Conservation (phyloP, 2,113 vertebrate species). For the Chamaetylas fuelleborni region DNA sequence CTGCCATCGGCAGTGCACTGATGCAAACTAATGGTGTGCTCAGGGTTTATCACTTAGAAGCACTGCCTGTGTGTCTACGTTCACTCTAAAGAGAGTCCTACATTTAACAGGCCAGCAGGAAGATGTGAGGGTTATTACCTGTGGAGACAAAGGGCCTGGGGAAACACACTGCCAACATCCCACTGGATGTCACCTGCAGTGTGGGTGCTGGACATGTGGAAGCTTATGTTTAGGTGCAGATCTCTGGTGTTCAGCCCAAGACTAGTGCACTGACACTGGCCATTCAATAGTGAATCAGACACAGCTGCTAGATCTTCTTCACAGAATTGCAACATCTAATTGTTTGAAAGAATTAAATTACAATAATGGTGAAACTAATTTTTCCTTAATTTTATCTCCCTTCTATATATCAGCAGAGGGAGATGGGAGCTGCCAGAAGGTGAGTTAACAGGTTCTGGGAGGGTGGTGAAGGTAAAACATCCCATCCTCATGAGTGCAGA, state of each 20-base stretch:
- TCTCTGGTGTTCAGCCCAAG: not conserved
- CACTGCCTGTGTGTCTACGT: rapidly evolving
- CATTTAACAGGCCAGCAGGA: not conserved
- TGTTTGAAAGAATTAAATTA: not conserved
- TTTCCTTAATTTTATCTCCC: not conserved
- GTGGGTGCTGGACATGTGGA: not conserved
- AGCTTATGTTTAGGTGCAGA: not conserved
- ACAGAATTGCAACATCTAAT: not conserved
- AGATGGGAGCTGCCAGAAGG: not conserved
- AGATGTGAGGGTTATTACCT: rapidly evolving
- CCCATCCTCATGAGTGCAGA: not conserved
- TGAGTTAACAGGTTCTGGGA: not conserved
- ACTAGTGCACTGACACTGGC: not conserved
- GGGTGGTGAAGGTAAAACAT: not conserved
- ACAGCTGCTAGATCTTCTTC: not conserved
- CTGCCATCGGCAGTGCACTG: rapidly evolving
- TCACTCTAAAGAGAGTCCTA: not conserved
- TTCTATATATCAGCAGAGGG: not conserved
- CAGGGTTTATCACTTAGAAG: not conserved
- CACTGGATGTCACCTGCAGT: not conserved
- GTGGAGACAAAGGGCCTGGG: not conserved
- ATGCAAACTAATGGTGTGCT: not conserved
- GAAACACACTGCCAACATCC: not conserved
- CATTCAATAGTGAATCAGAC: not conserved
- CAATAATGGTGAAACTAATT: not conserved